Evolutionary conservation across 2,113 vertebrate species (phyloP), one percentile per base, ranked within the genome.

Genomic region (Eidolon helvum): DNA sequence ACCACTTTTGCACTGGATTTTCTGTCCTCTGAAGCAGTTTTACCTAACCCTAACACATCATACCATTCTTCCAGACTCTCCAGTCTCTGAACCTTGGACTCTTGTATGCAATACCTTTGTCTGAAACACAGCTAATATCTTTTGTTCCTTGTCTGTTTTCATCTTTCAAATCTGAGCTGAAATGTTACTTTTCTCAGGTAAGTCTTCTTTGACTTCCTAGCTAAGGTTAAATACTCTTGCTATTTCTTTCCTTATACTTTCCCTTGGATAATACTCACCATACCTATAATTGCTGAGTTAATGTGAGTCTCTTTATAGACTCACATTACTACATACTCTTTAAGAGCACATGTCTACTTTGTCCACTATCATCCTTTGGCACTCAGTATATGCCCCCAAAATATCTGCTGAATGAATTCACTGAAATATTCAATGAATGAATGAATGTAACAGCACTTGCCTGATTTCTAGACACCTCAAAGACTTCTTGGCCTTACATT

Each of bases 381-480:
- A 79, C 38, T 91, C 66, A 77, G n/a, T 48, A 53, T 59, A 43
- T 16, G 30, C 30, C 43, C 80, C 85, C 16, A 28, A 91, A 96
- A 84, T 85, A 95, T 91, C 89, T 93, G 78, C 61, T 95, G 59
- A 93, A 4, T 63, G 45, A 94, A 57, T 16, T 50, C 50, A 50
- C 15, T 50, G 50, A 50, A 50, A 50, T 50, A 50, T 50, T 50
- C 66, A 95, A 4, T 63, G 45, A 94, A 57, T 16, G 69, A 91
- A 85, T 30, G 38, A 92, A 68, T 65, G 53, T 33, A 69, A 87
- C 30, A 66, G 61, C n/a, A 11, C 38, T 90, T 48, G n/a, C 22
- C 12, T 74, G 79, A 87, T 77, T 77, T 87, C 75, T 92, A 55
- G 45, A 33, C 48, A 65, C 50, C 93, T 61, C 11, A 1, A 79